phyloP scores from a whole-genome alignment of 2,888 invertebrate species.

The Holacanthella duospinosa region DNA sequence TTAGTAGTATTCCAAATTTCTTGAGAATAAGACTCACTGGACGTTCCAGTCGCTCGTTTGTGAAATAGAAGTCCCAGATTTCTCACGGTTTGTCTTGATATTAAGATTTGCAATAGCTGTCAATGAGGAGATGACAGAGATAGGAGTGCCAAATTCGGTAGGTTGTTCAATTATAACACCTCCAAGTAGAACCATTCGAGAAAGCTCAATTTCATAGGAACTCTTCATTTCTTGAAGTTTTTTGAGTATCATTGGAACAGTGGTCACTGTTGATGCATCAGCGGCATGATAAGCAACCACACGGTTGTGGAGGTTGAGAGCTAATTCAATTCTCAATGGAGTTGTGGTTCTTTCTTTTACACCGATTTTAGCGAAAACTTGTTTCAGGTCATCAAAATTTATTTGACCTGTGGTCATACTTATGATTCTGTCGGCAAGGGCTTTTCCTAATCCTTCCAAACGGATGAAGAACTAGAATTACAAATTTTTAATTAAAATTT shows the following conservation, averaged over 20 bases:
- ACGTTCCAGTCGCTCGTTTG: conserved; percentile 27
- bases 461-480: conserved; percentile 26
- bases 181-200: conserved; percentile 32
- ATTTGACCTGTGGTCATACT: conserved; percentile 29
- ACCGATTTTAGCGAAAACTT: conserved; percentile 32
- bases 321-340: conserved; percentile 35
- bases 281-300: conserved; percentile 35
- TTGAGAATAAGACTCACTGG: conserved; percentile 12
- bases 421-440: conserved; percentile 31
- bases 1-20: not conserved
- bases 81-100: conserved; percentile 31
- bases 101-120: conserved; percentile 22
- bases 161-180: conserved; percentile 32
- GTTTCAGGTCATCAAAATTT: conserved; percentile 33
- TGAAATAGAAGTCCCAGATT: conserved; percentile 28
- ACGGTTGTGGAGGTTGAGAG: conserved; percentile 29
- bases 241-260: conserved; percentile 29
- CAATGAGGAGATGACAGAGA: conserved; percentile 29
- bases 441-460: conserved; percentile 35
- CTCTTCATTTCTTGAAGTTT: conserved; percentile 28
- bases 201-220: conserved; percentile 32
- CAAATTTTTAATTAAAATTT: not conserved
- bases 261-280: conserved; percentile 29
- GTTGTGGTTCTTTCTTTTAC: conserved; percentile 28
- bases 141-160: conserved; percentile 34